A percentile compares a stretch with the other conserved stretches of the same genome.
phyloP scores from a whole-genome alignment of 2,888 invertebrate genomes.

The Netelia inedita region DNA sequence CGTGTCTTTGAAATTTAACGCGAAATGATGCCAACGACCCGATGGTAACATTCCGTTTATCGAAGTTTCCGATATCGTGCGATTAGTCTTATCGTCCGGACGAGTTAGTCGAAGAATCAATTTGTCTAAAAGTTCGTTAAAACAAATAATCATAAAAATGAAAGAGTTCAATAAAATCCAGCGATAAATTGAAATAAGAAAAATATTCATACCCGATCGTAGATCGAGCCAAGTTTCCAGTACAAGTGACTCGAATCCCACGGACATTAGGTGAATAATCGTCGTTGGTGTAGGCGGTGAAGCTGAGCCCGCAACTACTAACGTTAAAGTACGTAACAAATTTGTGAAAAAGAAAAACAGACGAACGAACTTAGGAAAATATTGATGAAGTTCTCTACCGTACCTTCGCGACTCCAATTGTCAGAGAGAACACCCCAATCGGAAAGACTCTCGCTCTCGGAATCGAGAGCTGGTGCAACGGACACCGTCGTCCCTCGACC shows the following conservation, averaged over 20 bases:
- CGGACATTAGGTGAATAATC: conserved; percentile 87
- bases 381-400: conserved; percentile 39
- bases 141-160: neutral
- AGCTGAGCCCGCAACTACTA: conserved; percentile 80
- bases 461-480: conserved; percentile 75
- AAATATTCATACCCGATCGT: conserved; percentile 80
- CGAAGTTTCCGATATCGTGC: conserved; percentile 86
- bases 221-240: conserved; percentile 88
- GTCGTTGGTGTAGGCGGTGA: conserved; percentile 81
- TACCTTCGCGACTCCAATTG: conserved; percentile 83
- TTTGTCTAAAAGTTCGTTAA: conserved; percentile 82
- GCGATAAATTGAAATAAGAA: neutral
- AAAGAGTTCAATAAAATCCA: neutral
- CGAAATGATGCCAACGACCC: conserved; percentile 87
- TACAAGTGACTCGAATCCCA: conserved; percentile 88
- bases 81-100: conserved; percentile 86
- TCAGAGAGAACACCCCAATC: conserved; percentile 84
- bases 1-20: conserved; percentile 87
- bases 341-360: conserved; percentile 26
- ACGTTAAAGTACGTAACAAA: conserved; percentile 11
- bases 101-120: conserved; percentile 86
- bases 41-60: conserved; percentile 85
- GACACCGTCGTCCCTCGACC: conserved; percentile 71
- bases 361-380: neutral
- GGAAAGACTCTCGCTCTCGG: conserved; percentile 82